phyloP scores from a whole-genome alignment of 2,797 vertebrate species.

The Coendou prehensilis region DNA sequence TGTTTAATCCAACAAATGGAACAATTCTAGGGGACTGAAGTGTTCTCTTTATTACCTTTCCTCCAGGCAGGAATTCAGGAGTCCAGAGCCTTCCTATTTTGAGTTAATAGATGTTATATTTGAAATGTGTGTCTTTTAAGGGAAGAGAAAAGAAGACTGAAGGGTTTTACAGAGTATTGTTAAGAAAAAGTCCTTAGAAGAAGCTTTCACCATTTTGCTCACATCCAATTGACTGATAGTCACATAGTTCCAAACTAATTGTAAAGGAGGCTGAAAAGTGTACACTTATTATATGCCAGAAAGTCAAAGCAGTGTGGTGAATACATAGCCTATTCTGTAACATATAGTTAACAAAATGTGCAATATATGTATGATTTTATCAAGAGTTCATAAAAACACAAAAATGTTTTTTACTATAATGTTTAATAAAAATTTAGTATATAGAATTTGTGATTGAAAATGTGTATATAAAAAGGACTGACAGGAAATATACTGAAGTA shows the following conservation, averaged over 20 bases:
- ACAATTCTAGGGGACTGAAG: neutral
- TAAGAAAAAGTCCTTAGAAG: neutral
- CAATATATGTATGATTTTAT: neutral
- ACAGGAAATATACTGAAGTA: constrained; percentile 49
- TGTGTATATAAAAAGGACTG: neutral
- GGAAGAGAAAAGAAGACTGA: neutral
- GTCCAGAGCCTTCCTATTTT: neutral
- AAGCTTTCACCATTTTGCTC: neutral
- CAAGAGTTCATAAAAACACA: constrained; percentile 28
- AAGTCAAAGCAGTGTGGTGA: neutral
- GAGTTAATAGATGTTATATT: neutral
- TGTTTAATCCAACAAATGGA: neutral
- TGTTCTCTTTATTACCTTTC: neutral
- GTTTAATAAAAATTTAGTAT: neutral
- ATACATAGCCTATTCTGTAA: neutral
- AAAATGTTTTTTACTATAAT: constrained; percentile 12
- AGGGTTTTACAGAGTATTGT: neutral
- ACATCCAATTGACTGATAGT: neutral
- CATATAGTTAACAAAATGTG: neutral
- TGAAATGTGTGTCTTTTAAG: neutral
- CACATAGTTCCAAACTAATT: neutral
- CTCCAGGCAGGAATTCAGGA: neutral
- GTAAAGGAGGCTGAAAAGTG: neutral
- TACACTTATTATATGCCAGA: neutral
- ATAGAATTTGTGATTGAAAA: neutral